Conservation (phyloP, 2,113 vertebrate genomes). For the Eupsittula cactorum region DNA sequence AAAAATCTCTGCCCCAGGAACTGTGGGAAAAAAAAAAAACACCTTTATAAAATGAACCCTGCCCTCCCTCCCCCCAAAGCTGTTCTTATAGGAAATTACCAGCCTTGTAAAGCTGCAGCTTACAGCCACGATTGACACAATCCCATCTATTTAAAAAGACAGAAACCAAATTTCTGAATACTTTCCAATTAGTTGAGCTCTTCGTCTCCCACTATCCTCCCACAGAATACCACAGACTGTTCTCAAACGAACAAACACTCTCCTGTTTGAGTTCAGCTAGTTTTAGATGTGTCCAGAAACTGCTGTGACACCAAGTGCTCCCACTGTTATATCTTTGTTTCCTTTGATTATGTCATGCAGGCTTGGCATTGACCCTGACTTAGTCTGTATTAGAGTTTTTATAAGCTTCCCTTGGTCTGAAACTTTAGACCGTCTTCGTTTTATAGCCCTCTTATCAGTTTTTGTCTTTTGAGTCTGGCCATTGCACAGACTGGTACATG, state of each 20-base stretch:
- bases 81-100: slow-evolving; percentile 71
- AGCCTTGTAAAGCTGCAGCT: slow-evolving; percentile 72
- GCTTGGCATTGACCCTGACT: slow-evolving; percentile 84
- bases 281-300: slow-evolving; percentile 90
- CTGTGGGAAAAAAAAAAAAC: slow-evolving; percentile 69
- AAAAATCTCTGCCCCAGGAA: slow-evolving; percentile 74
- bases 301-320: slow-evolving; percentile 87
- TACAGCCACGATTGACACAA: slow-evolving; percentile 72
- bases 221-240: slow-evolving; percentile 74
- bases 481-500: slow-evolving; percentile 84
- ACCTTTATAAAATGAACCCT: slow-evolving; percentile 74
- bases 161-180: slow-evolving; percentile 74
- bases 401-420: slow-evolving; percentile 83
- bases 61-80: slow-evolving; percentile 44
- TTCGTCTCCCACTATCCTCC: slow-evolving; percentile 57
- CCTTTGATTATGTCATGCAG: slow-evolving; percentile 94
- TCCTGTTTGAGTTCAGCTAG: slow-evolving; percentile 61
- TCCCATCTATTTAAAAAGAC: slow-evolving; percentile 71
- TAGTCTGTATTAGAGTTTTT: slow-evolving; percentile 86
- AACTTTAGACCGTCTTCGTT: slow-evolving; percentile 88
- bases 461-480: slow-evolving; percentile 85
- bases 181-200: slow-evolving; percentile 68
- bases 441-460: slow-evolving; percentile 90
- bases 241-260: slow-evolving; percentile 72
- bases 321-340: slow-evolving; percentile 90